These are phyloP conservation scores for Drosophila persimilis DNA, from an alignment of 1,140 invertebrate species.

Conservation along the genomic window DNA sequence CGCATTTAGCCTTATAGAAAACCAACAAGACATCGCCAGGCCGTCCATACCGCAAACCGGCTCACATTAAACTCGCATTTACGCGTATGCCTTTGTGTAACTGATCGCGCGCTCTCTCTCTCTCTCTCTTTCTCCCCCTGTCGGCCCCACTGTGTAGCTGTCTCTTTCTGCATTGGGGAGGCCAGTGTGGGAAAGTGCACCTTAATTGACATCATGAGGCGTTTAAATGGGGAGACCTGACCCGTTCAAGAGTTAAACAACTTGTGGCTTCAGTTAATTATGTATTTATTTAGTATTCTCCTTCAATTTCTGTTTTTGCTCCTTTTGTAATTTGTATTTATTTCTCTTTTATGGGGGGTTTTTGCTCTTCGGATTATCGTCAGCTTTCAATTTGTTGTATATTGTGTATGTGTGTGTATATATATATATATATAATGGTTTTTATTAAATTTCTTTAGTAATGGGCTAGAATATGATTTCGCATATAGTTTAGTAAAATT, in stretches of 20 bases:
- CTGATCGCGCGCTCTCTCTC: slow-evolving; percentile 49
- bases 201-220: slow-evolving; percentile 68
- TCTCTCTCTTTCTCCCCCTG: slow-evolving; percentile 10
- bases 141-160: background rate
- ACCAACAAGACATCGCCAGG: slow-evolving; percentile 60
- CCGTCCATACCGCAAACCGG: slow-evolving; percentile 51
- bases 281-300: slow-evolving; percentile 74
- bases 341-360: slow-evolving; percentile 24
- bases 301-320: slow-evolving; percentile 36
- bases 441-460: slow-evolving; percentile 70
- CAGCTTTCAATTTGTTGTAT: slow-evolving; percentile 20
- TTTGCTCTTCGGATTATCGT: slow-evolving; percentile 9
- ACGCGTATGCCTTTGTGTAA: slow-evolving; percentile 65
- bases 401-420: slow-evolving; percentile 30
- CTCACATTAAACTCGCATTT: slow-evolving; percentile 66
- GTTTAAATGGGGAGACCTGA: slow-evolving; percentile 53
- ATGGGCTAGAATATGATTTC: slow-evolving; percentile 60
- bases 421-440: slow-evolving; percentile 49
- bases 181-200: slow-evolving; percentile 65
- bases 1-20: slow-evolving; percentile 80
- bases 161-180: slow-evolving; percentile 6
- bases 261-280: slow-evolving; percentile 64
- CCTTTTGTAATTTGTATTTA: slow-evolving; percentile 36
- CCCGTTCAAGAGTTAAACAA: slow-evolving; percentile 43
- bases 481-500: slow-evolving; percentile 57